Evolutionary conservation across 2,113 vertebrate species (phyloP), one percentile per base, ranked within the genome.

Genomic region (Rhagologus leucostigma): DNA sequence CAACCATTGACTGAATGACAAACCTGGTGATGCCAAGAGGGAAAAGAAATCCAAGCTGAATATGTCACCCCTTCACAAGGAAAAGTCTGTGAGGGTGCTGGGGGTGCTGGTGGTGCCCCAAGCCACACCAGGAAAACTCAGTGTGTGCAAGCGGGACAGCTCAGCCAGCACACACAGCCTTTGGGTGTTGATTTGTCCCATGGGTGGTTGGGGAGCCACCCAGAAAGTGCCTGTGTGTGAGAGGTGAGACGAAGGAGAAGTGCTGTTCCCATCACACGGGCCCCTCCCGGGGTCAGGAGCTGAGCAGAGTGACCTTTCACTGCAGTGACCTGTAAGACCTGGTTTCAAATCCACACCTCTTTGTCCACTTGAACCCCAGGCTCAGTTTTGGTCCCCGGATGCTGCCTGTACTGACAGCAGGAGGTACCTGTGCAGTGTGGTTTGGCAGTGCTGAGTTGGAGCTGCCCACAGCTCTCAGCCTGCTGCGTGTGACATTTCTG

Each of bases 131-230:
- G 30, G n/a, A 77, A 32, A 19, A 16, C 24, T 69, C 1, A 0
- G 62, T 18, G 20, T 0, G 1, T 70, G 57, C 0, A 0, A 30
- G n/a, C 3, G 47, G 33, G 14, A 46, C 3, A 8, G 50, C 56
- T 87, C 81, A 84, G 77, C 30, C n/a, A 24, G 37, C 22, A 7
- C 73, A 46, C 13, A 2, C 23, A 17, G 35, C 1, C 24, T 7
- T 10, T 32, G 55, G 2, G 7, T 33, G 57, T 5, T 83, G 57
- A 20, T 8, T 70, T 67, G 39, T 29, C 33, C 52, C 0, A 0
- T 20, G 44, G 44, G 41, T 0, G 3, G 4, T 3, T 29, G 50
- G 42, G 50, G 35, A 93, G 7, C 29, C 37, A 21, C 82, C 57
- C 75, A 57, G 23, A 75, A 47, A 47, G 4, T 22, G 53, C 37